These are phyloP conservation scores for Alosa alosa DNA, from an alignment of 2,113 vertebrate genomes.

Conservation along the genomic window DNA sequence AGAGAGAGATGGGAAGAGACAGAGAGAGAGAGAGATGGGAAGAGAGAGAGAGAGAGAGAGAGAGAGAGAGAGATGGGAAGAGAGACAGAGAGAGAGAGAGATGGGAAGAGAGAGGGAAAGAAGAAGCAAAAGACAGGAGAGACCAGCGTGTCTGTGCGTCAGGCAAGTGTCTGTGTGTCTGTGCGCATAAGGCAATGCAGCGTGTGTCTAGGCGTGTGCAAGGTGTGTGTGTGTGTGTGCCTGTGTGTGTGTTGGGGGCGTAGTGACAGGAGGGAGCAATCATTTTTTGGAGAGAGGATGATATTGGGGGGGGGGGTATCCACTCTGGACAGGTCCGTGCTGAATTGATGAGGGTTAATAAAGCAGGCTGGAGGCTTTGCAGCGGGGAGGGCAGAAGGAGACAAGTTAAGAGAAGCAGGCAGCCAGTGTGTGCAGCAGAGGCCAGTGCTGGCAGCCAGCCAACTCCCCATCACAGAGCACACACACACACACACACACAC, in stretches of 20 bases:
- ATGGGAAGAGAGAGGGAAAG: too few relatives aligned
- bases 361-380: neutral
- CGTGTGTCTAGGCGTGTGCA: too few relatives aligned
- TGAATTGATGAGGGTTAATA: neutral
- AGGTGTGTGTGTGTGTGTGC: too few relatives aligned
- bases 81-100: too few relatives aligned
- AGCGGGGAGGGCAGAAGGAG: neutral
- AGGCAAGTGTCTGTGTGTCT: too few relatives aligned
- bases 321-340: neutral
- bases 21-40: too few relatives aligned
- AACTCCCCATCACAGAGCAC: conserved; percentile 22
- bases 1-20: too few relatives aligned
- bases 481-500: conserved; percentile 29
- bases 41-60: too few relatives aligned
- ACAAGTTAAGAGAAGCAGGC: neutral
- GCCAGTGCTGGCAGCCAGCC: neutral
- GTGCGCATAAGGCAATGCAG: too few relatives aligned
- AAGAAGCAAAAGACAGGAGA: neutral
- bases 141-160: neutral
- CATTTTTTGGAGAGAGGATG: neutral
- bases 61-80: too few relatives aligned
- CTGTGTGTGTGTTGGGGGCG: neutral
- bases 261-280: neutral
- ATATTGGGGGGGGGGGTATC: neutral
- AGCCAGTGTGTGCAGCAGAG: neutral